phyloP scores from a whole-genome alignment of 1,140 invertebrate genomes.

The Trachelipus rathkii region DNA sequence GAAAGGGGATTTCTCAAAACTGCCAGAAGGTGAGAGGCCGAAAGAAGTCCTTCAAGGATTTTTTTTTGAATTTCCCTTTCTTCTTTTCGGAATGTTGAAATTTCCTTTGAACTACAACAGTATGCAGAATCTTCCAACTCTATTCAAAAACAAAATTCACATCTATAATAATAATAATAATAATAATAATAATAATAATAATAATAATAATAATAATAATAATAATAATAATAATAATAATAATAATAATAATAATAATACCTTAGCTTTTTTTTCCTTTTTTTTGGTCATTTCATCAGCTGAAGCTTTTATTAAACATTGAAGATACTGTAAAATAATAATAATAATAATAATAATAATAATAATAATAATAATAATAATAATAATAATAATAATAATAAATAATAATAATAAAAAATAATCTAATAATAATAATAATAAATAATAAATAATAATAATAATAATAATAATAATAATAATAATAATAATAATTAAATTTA shows the following conservation, averaged over 20 bases:
- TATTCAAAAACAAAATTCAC: not conserved
- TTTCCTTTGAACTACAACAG: constrained; percentile 33
- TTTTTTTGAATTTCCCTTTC: constrained; percentile 58
- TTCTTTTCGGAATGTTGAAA: constrained; percentile 22
- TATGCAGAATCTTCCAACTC: constrained; percentile 32
- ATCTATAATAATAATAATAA: not conserved
- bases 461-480: not conserved
- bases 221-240: not conserved
- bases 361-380: not conserved
- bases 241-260: not conserved
- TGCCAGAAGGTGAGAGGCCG: constrained; percentile 69
- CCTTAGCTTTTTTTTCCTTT: not conserved
- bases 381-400: not conserved
- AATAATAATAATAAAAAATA: no score
- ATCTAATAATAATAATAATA: no score
- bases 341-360: not conserved
- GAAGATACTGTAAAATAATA: not conserved
- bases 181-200: no score
- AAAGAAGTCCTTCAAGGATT: constrained; percentile 78
- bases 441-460: not conserved
- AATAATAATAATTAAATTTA: not conserved
- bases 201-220: not conserved
- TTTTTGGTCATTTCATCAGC: not conserved
- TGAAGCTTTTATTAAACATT: not conserved
- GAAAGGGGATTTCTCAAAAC: constrained; percentile 77